Evolutionary conservation across 2,888 invertebrate species (phyloP).

Genomic region (Macrosoma leucophasiata): DNA sequence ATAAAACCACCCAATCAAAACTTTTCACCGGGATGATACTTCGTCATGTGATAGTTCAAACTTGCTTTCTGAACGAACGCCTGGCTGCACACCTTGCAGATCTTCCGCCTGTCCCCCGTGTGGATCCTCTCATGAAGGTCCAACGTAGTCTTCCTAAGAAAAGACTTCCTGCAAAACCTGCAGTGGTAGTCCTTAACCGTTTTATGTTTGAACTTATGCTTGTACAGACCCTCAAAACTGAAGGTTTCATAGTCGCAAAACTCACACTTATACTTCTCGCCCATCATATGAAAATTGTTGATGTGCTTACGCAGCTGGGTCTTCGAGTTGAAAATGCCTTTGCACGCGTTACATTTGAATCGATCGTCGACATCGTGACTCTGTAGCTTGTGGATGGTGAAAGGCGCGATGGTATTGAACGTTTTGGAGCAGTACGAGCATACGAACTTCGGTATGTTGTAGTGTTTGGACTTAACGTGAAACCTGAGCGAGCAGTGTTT

Average conservation of each 20-base stretch:
- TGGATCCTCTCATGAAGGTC: conserved; percentile 56
- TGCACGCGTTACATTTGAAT: conserved; percentile 55
- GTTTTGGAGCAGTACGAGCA: conserved; percentile 40
- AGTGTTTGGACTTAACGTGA: conserved; percentile 51
- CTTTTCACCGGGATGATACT: conserved; percentile 58
- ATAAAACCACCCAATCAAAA: conserved; percentile 30
- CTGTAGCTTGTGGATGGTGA: conserved; percentile 46
- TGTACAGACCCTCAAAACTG: conserved; percentile 43
- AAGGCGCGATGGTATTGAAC: conserved; percentile 44
- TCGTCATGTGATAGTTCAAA: conserved; percentile 61
- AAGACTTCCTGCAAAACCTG: conserved; percentile 58
- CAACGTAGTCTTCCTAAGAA: conserved; percentile 48
- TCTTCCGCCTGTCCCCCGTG: conserved; percentile 53
- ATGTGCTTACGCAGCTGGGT: conserved; percentile 45
- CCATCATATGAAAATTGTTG: conserved; percentile 57
- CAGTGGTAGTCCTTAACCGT: conserved; percentile 59
- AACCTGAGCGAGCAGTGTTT: conserved; percentile 37
- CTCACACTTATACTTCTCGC: conserved; percentile 46
- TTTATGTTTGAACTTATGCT: conserved; percentile 59
- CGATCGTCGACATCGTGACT: conserved; percentile 51
- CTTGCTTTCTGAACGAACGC: conserved; percentile 66
- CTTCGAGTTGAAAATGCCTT: conserved; percentile 45
- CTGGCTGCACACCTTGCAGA: conserved; percentile 51
- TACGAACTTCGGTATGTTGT: conserved; percentile 37
- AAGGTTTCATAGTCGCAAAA: conserved; percentile 54